These are phyloP conservation scores for Phengaris arion DNA, from an alignment of 2,888 invertebrate genomes.

Conservation along the genomic window DNA sequence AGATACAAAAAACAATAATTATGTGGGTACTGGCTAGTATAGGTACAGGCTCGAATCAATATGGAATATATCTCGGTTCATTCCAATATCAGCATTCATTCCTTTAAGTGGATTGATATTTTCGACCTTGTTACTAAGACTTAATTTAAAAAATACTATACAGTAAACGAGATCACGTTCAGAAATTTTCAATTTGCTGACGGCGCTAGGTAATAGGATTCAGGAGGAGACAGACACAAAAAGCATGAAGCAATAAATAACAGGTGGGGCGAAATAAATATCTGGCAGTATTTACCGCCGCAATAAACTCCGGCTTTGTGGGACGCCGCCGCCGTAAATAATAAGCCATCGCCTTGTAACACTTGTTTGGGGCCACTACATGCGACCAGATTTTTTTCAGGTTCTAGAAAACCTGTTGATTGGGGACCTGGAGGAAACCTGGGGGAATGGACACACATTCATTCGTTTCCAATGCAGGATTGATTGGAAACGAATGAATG, in stretches of 20 bases:
- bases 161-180: not conserved
- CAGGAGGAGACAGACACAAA: constrained; percentile 43
- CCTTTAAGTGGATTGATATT: not conserved
- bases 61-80: not conserved
- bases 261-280: constrained; percentile 74
- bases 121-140: not conserved
- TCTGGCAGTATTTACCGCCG: constrained; percentile 75
- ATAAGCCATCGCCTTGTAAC: constrained; percentile 68
- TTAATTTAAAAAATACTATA: not conserved
- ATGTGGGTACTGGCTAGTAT: too few species aligned
- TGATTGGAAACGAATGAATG: not conserved
- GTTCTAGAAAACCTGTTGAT: not conserved
- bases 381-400: constrained; percentile 35
- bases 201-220: constrained; percentile 24
- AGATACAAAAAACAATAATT: too few species aligned
- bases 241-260: constrained; percentile 70
- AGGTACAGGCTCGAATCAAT: too few species aligned
- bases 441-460: too few species aligned
- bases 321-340: constrained; percentile 75
- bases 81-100: not conserved
- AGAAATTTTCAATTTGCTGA: not conserved
- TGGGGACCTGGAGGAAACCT: too few species aligned
- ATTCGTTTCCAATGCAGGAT: too few species aligned
- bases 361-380: constrained; percentile 55
- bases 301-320: constrained; percentile 74